Percentiles rank a stretch among this genome's conserved stretches.
Evolutionary conservation across 1,140 invertebrate species (phyloP).

Genomic region (Polyergus mexicanus): DNA sequence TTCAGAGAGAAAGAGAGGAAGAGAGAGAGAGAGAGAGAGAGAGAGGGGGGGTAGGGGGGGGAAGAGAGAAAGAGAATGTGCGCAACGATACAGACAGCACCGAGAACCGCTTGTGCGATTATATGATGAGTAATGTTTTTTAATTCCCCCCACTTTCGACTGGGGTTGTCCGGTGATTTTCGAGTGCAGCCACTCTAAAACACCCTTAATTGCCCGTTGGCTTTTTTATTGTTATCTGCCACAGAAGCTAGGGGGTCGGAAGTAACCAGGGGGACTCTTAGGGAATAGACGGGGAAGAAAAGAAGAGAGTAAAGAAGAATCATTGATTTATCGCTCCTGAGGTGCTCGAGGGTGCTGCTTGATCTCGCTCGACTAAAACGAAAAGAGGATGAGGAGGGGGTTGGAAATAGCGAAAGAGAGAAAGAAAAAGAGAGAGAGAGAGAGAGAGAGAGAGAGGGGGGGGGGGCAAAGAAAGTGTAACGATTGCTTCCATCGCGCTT

Average conservation of each 20-base stretch:
- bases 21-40: background rate
- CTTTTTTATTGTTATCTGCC: constrained; percentile 75
- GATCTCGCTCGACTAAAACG: constrained; percentile 67
- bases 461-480: constrained; percentile 69
- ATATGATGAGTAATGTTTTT: constrained; percentile 87
- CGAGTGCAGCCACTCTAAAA: constrained; percentile 86
- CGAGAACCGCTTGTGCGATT: constrained; percentile 80
- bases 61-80: constrained; percentile 19
- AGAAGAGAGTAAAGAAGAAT: constrained; percentile 64
- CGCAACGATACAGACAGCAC: constrained; percentile 63
- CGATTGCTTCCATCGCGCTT: constrained; percentile 65
- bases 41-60: no score
- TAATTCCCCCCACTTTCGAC: constrained; percentile 82
- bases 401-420: background rate
- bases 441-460: background rate
- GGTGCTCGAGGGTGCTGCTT: constrained; percentile 59
- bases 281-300: constrained; percentile 26
- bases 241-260: constrained; percentile 39
- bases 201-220: constrained; percentile 86
- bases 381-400: constrained; percentile 27
- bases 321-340: constrained; percentile 82
- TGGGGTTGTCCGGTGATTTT: constrained; percentile 77
- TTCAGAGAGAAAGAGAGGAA: constrained; percentile 27
- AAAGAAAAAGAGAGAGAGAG: background rate
- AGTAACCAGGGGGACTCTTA: constrained; percentile 60